Evolutionary conservation across 2,113 vertebrate genomes (phyloP), one percentile per base, ranked within the genome.

Genomic region (Triplophysa tibetana): DNA sequence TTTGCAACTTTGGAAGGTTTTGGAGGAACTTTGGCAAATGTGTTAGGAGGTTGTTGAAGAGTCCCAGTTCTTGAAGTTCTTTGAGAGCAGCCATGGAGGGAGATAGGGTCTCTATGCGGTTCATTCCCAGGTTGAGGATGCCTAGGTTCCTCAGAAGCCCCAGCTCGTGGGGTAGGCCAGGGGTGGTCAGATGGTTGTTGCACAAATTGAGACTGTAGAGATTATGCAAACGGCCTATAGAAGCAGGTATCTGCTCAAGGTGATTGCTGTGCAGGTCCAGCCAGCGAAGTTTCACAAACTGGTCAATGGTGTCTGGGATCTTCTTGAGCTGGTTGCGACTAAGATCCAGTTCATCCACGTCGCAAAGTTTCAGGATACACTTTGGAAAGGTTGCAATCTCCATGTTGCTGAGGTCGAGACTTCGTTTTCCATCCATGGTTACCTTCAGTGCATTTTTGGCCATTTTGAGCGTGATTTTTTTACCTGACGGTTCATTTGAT

Each of bases 261-360:
- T 95, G 90, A 86, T 98, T 99, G 84, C 95, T 97, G 78, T 99
- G 97, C 79, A 99, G 86, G 83, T 99, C 96, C 56, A 99, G 87
- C 88, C 93, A 91, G 0, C 88, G 87, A 38, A 98, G 85, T 63
- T 89, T 94, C 82, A 90, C 70, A 58, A 98, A 98, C 4, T 86
- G 86, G 16, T 92, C 85, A 0, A 96, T 94, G n/a, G 85, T 90
- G 3, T 94, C 92, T 0, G 97, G 97, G 65, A 99, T 87, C 79
- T 92, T 95, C 78, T 11, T 90, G 77, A 98, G 88, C 87, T 92
- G 24, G 81, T 99, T 99, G 76, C 95, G 88, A 88, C 97, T 97
- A 66, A 99, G 90, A 78, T 98, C 93, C 19, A 98, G 85, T 84
- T 97, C 95, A 0, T 97, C 94, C 10, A 98, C 81, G 0, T 95